Conservation (phyloP, 2,888 invertebrate species). For the Erannis defoliaria region DNA sequence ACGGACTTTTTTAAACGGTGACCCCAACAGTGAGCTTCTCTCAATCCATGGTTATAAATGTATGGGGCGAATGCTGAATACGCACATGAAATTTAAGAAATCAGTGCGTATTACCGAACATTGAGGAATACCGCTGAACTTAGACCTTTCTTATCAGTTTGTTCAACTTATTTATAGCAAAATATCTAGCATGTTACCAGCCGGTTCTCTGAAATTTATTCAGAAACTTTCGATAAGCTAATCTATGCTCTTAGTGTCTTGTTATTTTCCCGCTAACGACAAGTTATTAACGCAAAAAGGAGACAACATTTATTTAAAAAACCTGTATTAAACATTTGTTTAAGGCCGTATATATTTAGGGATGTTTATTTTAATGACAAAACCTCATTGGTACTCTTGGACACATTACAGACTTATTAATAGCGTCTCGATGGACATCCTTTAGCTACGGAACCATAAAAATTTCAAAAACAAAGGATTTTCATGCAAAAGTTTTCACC, state of each 20-base stretch:
- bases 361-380: too few relatives aligned
- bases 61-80: constrained; percentile 10
- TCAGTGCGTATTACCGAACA: background rate
- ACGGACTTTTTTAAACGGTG: too few relatives aligned
- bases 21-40: too few relatives aligned
- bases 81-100: background rate
- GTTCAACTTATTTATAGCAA: constrained; percentile 9
- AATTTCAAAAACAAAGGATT: too few relatives aligned
- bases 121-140: constrained; percentile 8
- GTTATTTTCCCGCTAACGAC: background rate
- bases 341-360: too few relatives aligned
- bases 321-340: too few relatives aligned
- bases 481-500: too few relatives aligned
- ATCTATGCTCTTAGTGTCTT: background rate
- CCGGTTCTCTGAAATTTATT: background rate
- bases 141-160: constrained; percentile 18
- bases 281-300: background rate
- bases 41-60: too few relatives aligned
- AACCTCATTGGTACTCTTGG: too few relatives aligned
- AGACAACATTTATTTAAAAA: background rate
- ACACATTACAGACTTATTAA: too few relatives aligned
- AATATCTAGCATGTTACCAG: constrained; percentile 29
- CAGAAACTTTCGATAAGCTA: background rate
- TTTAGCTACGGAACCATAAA: too few relatives aligned
- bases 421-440: too few relatives aligned